Base-by-base conservation (phyloP, 2,797 vertebrate species). In the Lacerta agilis region DNA sequence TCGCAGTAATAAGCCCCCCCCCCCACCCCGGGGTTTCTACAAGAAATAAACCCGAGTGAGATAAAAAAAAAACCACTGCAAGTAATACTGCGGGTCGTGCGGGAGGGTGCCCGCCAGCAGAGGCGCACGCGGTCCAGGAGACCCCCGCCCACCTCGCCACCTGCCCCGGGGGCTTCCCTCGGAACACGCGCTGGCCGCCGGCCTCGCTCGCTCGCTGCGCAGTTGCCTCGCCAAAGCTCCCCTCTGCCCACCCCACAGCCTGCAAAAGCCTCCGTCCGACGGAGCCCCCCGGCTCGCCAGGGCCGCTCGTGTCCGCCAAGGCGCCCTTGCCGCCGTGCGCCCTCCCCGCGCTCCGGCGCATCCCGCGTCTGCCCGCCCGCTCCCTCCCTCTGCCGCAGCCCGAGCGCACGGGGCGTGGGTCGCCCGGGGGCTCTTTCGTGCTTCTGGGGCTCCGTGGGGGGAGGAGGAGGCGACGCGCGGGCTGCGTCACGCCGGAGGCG, bases 401-500 rank as follows among this genome's bases (percentile, higher is more conserved):
- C 86, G 43, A 91, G 88, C 64, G 29, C 78, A 73, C 71, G 17
- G 85, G 78, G 69, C 49, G 76, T 3, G 66, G 36, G 15, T 85
- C 80, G 71, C 83, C 91, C 84, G 84, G 82, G 85, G 86, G 89
- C 38, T 25, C 43, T 85, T 93, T 90, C 89, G 87, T 89, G 92
- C 88, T 89, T 1, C 82, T 58, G 89, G 87, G 90, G 76, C 77
- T 55, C 67, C 36, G 82, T 3, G 71, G 88, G 20, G 66, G 73
- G 75, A 64, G 83, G 10, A 38, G 29, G 80, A 8, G 88, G 91
- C 72, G 81, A 41, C 79, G 87, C 84, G 90, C 89, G 66, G 92
- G 87, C 85, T 94, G 94, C 92, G 89, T 93, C 94, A 93, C 90
- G 85, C 86, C 83, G 38, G 88, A 17, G 86, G 61, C 75, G 83